These are phyloP conservation scores for Erinaceus europaeus DNA, from an alignment of 2,113 vertebrate species.

Conservation along the genomic window DNA sequence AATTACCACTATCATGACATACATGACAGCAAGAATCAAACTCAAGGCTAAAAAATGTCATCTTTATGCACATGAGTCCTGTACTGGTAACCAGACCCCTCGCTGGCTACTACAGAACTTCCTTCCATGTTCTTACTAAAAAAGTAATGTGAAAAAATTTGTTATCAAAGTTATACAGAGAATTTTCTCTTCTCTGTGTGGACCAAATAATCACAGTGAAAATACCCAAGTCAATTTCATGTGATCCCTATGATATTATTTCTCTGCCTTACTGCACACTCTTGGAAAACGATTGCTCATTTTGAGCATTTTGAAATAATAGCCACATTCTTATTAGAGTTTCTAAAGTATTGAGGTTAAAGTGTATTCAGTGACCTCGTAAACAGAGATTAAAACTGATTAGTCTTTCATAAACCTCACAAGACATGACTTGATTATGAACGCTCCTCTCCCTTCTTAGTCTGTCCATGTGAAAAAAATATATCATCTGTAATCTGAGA, in stretches of 20 bases:
- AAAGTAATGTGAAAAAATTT: neutral
- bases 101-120: too few species aligned
- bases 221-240: conserved; percentile 22
- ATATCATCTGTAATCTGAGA: neutral
- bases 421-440: neutral
- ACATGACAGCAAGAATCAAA: too few species aligned
- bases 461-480: neutral
- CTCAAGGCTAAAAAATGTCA: too few species aligned
- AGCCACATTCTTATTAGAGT: neutral
- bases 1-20: too few species aligned
- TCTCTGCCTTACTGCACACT: neutral
- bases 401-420: conserved; percentile 9
- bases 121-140: too few species aligned
- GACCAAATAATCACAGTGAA: neutral
- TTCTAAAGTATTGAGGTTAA: neutral
- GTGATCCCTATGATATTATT: neutral
- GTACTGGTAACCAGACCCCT: too few species aligned
- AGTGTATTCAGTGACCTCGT: neutral
- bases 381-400: neutral
- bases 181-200: neutral
- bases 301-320: neutral
- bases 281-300: neutral
- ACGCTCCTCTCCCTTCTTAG: neutral
- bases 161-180: neutral
- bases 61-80: too few species aligned